phyloP scores from a whole-genome alignment of 2,797 vertebrate genomes.

The Chiloscyllium punctatum region DNA sequence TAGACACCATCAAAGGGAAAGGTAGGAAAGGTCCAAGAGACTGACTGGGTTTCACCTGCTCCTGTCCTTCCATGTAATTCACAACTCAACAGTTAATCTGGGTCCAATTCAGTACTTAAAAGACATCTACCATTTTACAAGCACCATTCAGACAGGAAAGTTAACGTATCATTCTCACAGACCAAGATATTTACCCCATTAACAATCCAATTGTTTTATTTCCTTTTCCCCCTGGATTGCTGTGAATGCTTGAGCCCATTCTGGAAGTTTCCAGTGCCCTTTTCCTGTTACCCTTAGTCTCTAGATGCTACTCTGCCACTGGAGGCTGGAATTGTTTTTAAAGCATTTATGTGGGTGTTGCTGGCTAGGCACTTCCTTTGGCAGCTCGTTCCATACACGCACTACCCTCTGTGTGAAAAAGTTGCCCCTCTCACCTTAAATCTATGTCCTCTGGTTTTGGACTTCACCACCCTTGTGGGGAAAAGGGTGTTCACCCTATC shows the following conservation, averaged over 20 bases:
- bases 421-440: no score
- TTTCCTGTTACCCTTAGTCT: neutral
- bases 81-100: neutral
- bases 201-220: neutral
- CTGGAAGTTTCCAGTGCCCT: neutral
- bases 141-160: neutral
- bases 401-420: no score
- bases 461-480: no score
- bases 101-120: neutral
- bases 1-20: neutral
- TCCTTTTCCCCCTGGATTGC: neutral
- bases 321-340: neutral
- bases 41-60: neutral
- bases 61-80: neutral
- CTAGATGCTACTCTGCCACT: neutral
- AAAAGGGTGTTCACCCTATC: no score
- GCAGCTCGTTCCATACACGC: no score
- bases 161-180: neutral
- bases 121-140: neutral
- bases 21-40: neutral
- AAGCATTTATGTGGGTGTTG: no score
- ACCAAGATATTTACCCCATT: neutral
- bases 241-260: neutral
- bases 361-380: no score
- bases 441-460: no score